Base-by-base conservation (phyloP, 1,140 invertebrate genomes). In the Calliopsis andreniformis region DNA sequence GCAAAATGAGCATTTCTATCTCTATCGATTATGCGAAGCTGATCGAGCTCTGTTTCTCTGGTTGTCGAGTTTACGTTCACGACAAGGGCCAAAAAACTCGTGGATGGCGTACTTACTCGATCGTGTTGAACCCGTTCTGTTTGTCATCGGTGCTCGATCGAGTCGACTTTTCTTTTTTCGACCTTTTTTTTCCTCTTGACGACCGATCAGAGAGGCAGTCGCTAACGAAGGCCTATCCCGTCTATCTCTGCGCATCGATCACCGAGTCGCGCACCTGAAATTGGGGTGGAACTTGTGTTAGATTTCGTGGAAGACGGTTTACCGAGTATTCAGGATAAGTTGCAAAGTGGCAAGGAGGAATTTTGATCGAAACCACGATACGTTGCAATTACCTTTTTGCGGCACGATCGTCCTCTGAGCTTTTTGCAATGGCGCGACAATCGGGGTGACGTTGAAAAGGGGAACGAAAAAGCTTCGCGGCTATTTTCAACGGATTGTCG, bases 11-110 rank as follows among this genome's bases (percentile, higher is more conserved):
- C 35, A 10, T 20, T 49, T n/a, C 47, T 20, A 7, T n/a, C 47
- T n/a, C 43, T 58, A 70, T 70, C 76, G 63, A 80, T 78, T 77
- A 78, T 80, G 67, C 64, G 53, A 53, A 47, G 78, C 53, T 51
- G 43, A 39, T 39, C 35, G 3, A 39, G 47, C 67, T 72, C 55
- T 42, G 35, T 35, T 49, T 49, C 14, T 25, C 25, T 69, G 2
- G 16, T 0, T 30, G 20, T 51, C 28, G 30, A 49, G 64, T 53
- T 80, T 68, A 16, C 42, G 62, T 39, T 45, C 68, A 62, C 62
- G 67, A 76, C 43, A 59, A 49, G 43, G 59, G 53, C 30, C 62
- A 62, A 69, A 45, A 67, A 35, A 56, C 51, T 45, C 45, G 45
- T 10, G 43, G 14, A 69, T 47, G 25, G 49, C 12, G n/a, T n/a